These are phyloP conservation scores for Diadromus collaris DNA, from an alignment of 2,888 invertebrate genomes.

Conservation along the genomic window DNA sequence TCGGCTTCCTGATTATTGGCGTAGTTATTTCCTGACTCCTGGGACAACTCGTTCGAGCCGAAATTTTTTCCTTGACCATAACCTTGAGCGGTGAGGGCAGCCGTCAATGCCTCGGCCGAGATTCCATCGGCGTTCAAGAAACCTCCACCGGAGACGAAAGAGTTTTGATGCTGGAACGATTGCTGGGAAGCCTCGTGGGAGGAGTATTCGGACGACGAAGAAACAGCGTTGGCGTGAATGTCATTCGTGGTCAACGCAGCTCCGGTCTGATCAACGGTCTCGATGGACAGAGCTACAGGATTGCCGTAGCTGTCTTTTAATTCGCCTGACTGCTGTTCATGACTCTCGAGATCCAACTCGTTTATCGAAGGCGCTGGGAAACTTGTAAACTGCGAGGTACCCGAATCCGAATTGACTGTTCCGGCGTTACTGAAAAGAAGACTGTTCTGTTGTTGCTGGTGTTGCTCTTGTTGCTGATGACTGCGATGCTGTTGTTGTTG, in stretches of 20 bases:
- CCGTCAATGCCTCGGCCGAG: slow-evolving; percentile 70
- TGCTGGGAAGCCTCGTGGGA: slow-evolving; percentile 50
- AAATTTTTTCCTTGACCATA: slow-evolving; percentile 60
- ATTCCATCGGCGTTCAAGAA: slow-evolving; percentile 62
- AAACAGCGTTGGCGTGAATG: slow-evolving; percentile 45
- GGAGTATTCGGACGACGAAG: slow-evolving; percentile 35
- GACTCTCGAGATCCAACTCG: slow-evolving; percentile 71
- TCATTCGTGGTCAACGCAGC: slow-evolving; percentile 59
- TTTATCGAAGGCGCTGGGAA: slow-evolving; percentile 68
- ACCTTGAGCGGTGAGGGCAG: slow-evolving; percentile 71
- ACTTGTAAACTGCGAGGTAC: slow-evolving; percentile 41
- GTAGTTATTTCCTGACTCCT: slow-evolving; percentile 68
- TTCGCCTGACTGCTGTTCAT: slow-evolving; percentile 68
- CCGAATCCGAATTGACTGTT: slow-evolving; percentile 30
- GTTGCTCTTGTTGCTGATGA: slow-evolving; percentile 3
- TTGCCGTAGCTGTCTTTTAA: slow-evolving; percentile 77
- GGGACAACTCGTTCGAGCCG: slow-evolving; percentile 63
- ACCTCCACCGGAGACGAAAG: slow-evolving; percentile 56
- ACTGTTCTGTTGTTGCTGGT: slow-evolving; percentile 30
- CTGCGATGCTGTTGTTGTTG: slow-evolving; percentile 24
- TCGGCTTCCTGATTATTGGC: slow-evolving; percentile 66
- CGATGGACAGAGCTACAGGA: slow-evolving; percentile 63
- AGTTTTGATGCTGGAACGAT: slow-evolving; percentile 59
- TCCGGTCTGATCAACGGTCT: slow-evolving; percentile 50
- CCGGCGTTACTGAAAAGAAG: slow-evolving; percentile 20